Evolutionary conservation across 2,888 invertebrate species (phyloP), one percentile per base, ranked within the genome.

Genomic region (Ligdia adustata): DNA sequence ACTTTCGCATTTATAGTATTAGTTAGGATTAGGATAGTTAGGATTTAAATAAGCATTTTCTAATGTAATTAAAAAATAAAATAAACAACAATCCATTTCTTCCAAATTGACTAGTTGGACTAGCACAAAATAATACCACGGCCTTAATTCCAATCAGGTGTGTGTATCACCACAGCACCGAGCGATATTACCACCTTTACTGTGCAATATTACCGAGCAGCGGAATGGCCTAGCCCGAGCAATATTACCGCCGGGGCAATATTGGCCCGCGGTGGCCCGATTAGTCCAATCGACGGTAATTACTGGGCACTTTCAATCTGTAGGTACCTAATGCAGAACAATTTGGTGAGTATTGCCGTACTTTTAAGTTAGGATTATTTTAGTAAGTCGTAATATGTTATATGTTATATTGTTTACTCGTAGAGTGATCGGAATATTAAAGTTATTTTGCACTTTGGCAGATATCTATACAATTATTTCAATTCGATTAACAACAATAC

Each of bases 221-320:
- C 53, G 53, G 57, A 53, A 46, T 51, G 9, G 43, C 45, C 45
- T 48, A 46, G 26, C 3, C 37, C 24, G 34, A 28, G 42, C 24
- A 33, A 44, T 63, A 63, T 67, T 62, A 56, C 60, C 52, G 46
- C 57, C 47, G 41, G 41, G 28, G 53, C 34, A 35, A 54, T 57
- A 48, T 56, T 51, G 55, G 54, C 52, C 48, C 43, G 48, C 38
- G 56, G 57, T 57, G 52, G 47, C 52, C 35, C 58, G 67, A 74
- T 71, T 72, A 72, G 64, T 55, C 48, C 57, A 64, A 69, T 64
- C 53, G 52, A 47, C 63, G 63, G 64, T 72, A 72, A 73, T 72
- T 69, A 51, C 32, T 37, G 42, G 37, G 55, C 62, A 53, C 56
- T 58, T 64, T 61, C 62, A 66, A 65, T 60, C 62, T 68, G 60